phyloP scores from a whole-genome alignment of 2,797 vertebrate species.

The Gymnopithys bicolor region DNA sequence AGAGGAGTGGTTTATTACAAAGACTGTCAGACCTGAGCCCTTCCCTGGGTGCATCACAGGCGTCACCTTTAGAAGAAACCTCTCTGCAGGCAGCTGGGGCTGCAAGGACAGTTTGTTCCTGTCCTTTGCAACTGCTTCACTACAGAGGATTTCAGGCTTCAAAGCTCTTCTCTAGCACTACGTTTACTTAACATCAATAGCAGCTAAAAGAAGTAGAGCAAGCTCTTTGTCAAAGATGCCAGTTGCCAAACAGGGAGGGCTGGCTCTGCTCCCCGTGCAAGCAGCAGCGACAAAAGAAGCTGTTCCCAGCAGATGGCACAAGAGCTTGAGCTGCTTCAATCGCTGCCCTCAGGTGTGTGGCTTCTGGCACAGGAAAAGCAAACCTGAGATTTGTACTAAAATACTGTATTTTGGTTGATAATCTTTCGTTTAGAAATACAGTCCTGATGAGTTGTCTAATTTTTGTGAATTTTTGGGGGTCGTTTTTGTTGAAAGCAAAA shows the following conservation, averaged over 20 bases:
- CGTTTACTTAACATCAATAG: neutral
- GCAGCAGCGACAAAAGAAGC: neutral
- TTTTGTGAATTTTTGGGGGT: neutral
- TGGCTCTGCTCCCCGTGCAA: neutral
- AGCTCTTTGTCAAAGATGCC: neutral
- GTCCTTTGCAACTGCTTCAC: neutral
- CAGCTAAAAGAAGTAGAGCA: neutral
- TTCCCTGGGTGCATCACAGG: neutral
- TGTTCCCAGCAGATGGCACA: conserved; percentile 65
- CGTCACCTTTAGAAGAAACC: neutral
- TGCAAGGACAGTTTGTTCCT: neutral
- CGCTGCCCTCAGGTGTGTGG: neutral
- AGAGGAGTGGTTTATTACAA: neutral
- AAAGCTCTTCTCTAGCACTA: neutral
- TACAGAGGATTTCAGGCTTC: neutral
- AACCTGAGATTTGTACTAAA: neutral
- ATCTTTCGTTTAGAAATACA: neutral
- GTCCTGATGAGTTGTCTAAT: neutral
- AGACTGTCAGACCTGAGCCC: neutral
- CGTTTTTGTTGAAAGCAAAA: neutral
- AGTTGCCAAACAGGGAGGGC: neutral
- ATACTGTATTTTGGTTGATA: neutral
- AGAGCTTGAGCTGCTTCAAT: neutral
- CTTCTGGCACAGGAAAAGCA: neutral
- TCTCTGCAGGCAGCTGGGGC: neutral